Evolutionary conservation across 2,888 invertebrate genomes (phyloP).

Genomic region (Macaria liturata): DNA sequence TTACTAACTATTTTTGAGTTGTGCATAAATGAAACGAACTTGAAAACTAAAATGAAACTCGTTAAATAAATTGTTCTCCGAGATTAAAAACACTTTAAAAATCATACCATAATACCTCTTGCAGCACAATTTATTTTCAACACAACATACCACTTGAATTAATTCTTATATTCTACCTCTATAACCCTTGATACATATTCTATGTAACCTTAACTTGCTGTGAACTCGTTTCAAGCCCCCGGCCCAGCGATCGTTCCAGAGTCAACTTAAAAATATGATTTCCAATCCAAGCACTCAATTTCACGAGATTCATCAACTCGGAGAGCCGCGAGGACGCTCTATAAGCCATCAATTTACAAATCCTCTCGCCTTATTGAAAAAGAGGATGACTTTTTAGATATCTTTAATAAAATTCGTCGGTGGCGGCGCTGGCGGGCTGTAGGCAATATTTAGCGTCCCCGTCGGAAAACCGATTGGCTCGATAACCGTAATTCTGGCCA

Average conservation of each 20-base stretch:
- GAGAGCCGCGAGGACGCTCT: slow-evolving; percentile 30
- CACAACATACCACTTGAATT: no score
- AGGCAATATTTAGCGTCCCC: slow-evolving; percentile 47
- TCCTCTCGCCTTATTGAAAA: slow-evolving; percentile 51
- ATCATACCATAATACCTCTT: no score
- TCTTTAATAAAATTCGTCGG: slow-evolving; percentile 51
- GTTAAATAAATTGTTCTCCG: no score
- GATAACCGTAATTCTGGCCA: slow-evolving; percentile 66
- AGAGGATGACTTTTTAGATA: slow-evolving; percentile 47
- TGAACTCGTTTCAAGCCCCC: not conserved
- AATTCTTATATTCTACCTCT: no score
- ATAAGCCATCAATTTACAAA: slow-evolving; percentile 46
- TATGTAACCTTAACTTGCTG: no score
- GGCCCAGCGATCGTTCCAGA: slow-evolving; percentile 2
- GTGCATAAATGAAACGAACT: no score
- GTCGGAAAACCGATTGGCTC: slow-evolving; percentile 58
- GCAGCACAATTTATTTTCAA: no score
- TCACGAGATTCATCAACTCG: slow-evolving; percentile 30
- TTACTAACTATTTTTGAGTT: no score
- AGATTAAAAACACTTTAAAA: no score
- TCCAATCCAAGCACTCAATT: slow-evolving; percentile 25
- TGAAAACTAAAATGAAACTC: no score
- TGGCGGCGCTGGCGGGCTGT: slow-evolving; percentile 33
- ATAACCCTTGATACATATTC: no score
- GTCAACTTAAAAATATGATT: slow-evolving; percentile 29